Percentiles rank a stretch among this genome's conserved stretches.
Conservation (phyloP, 1,140 invertebrate genomes). For the Panulirus ornatus region DNA sequence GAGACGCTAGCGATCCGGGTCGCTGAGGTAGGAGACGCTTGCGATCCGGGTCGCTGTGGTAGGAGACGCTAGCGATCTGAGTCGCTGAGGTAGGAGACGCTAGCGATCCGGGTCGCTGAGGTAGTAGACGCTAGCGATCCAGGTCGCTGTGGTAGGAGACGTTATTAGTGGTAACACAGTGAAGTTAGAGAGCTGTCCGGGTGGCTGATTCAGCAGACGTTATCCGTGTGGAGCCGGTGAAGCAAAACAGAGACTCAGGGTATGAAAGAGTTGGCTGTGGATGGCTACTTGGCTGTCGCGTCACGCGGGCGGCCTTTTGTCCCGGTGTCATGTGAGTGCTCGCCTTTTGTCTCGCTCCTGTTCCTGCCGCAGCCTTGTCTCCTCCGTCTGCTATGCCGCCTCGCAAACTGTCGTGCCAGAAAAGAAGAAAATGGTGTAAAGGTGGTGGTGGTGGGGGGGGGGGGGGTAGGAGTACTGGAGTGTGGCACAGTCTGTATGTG, state of each 20-base stretch:
- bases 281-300: constrained; percentile 1
- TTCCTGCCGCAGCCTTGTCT: not conserved
- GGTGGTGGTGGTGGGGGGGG: not conserved
- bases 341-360: constrained; percentile 10
- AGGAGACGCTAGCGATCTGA: too few relatives aligned
- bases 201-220: not conserved
- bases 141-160: not conserved
- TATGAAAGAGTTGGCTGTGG: too few relatives aligned
- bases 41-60: too few relatives aligned
- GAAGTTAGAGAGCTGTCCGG: not conserved
- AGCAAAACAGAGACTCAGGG: constrained; percentile 4
- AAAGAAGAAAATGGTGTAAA: too few relatives aligned
- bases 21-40: too few relatives aligned
- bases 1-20: too few relatives aligned
- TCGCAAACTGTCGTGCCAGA: too few relatives aligned
- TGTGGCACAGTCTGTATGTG: not conserved
- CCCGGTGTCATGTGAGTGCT: constrained; percentile 1
- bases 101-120: not conserved
- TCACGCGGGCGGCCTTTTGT: not conserved
- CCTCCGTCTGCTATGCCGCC: not conserved
- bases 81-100: too few relatives aligned
- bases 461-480: not conserved
- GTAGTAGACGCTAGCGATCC: too few relatives aligned
- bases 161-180: not conserved
- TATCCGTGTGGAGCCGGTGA: too few relatives aligned